Evolutionary conservation across 2,797 vertebrate genomes (phyloP).

Genomic region (Eulemur rubriventer): DNA sequence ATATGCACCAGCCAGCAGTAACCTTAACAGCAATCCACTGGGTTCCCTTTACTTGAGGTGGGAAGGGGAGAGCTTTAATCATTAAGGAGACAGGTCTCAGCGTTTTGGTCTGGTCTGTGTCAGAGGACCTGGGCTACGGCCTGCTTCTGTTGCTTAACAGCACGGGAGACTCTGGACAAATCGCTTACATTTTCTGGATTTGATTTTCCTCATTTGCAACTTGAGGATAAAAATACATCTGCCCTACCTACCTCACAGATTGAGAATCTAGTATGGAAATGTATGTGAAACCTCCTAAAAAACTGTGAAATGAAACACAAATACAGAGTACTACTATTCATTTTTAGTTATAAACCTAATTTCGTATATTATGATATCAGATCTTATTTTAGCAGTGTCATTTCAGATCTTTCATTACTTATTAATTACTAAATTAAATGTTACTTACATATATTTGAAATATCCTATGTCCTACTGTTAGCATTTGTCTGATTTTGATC

Average conservation of each 20-base stretch:
- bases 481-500: background rate
- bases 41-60: background rate
- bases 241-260: background rate
- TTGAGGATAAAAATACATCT: constrained; percentile 39
- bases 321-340: background rate
- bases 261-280: background rate
- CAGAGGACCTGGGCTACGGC: background rate
- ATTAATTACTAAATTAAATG: background rate
- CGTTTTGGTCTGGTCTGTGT: background rate
- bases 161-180: background rate
- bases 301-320: background rate
- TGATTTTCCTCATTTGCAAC: background rate
- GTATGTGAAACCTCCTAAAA: background rate
- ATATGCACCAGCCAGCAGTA: background rate
- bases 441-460: background rate
- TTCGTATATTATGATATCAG: background rate
- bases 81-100: background rate
- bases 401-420: background rate
- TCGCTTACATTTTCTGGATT: background rate
- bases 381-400: background rate
- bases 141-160: background rate
- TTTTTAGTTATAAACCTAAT: background rate
- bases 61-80: no score
- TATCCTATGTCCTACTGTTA: background rate
- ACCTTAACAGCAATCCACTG: background rate